Percentiles rank a stretch among this genome's conserved stretches.
These are phyloP conservation scores for Lacerta agilis DNA, from an alignment of 2,797 vertebrate genomes.

Conservation along the genomic window DNA sequence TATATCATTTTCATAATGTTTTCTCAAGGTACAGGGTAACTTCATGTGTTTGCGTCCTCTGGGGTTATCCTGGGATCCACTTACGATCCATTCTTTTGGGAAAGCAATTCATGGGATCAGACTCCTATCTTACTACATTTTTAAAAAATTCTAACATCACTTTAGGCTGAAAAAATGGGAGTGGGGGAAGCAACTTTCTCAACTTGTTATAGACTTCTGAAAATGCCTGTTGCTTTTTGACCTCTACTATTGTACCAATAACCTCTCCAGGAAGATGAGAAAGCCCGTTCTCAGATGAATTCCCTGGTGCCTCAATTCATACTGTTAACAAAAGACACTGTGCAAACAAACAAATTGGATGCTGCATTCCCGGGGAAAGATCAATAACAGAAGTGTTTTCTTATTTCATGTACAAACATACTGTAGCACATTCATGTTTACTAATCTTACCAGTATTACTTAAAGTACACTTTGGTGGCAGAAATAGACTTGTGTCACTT, in stretches of 20 bases:
- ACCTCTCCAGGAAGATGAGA: constrained; percentile 11
- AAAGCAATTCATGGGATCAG: neutral
- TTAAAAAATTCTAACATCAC: neutral
- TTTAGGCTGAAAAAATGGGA: neutral
- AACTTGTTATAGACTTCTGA: neutral
- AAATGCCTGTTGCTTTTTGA: constrained; percentile 14
- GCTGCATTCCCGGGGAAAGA: constrained; percentile 4
- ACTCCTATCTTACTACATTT: neutral
- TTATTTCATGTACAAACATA: constrained; percentile 39
- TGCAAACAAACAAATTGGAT: constrained; percentile 30
- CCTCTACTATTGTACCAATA: constrained; percentile 9
- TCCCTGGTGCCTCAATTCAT: neutral
- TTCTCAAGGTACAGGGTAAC: too few relatives aligned
- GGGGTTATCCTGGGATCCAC: neutral
- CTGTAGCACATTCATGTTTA: constrained; percentile 18
- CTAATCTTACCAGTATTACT: constrained; percentile 19
- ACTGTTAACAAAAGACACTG: constrained; percentile 19
- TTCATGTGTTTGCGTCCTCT: neutral
- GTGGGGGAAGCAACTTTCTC: neutral
- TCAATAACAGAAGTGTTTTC: constrained; percentile 34
- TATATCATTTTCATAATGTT: too few relatives aligned
- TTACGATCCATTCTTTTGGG: neutral
- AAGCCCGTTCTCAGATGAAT: constrained; percentile 18
- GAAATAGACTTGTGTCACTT: neutral
- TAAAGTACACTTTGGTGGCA: neutral